These are phyloP conservation scores for Thaumetopoea pityocampa DNA, from an alignment of 1,140 invertebrate genomes.

Conservation along the genomic window DNA sequence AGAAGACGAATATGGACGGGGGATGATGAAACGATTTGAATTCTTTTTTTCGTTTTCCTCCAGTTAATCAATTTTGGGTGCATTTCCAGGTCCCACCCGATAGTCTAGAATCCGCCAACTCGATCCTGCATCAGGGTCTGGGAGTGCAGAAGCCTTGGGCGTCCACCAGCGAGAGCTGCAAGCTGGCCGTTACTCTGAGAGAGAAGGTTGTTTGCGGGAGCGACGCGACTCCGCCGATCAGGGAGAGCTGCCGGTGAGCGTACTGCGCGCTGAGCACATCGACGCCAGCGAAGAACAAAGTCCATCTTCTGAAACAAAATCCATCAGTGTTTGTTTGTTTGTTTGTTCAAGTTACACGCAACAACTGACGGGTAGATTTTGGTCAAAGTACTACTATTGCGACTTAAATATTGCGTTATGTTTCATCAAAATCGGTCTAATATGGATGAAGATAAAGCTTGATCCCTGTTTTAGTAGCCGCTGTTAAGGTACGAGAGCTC, in stretches of 20 bases:
- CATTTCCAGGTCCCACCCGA: constrained; percentile 28
- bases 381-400: too few species aligned
- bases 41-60: too few species aligned
- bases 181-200: constrained; percentile 24
- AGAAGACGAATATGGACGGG: too few species aligned
- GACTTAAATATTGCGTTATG: too few species aligned
- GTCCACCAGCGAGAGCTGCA: constrained; percentile 18
- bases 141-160: constrained; percentile 14
- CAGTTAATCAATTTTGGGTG: constrained; percentile 1
- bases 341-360: too few species aligned
- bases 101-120: constrained; percentile 1
- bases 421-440: too few species aligned
- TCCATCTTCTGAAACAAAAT: too few species aligned
- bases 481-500: not conserved
- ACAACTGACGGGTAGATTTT: too few species aligned
- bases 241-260: constrained; percentile 24
- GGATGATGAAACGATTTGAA: too few species aligned
- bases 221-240: constrained; percentile 9
- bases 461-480: too few species aligned
- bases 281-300: not conserved
- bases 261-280: not conserved
- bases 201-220: constrained; percentile 13
- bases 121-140: not conserved
- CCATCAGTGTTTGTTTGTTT: too few species aligned
- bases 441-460: too few species aligned